A percentile compares a stretch with the other conserved stretches of the same genome.
Conservation (phyloP, 2,113 vertebrate genomes). For the Corythornis cristatus region DNA sequence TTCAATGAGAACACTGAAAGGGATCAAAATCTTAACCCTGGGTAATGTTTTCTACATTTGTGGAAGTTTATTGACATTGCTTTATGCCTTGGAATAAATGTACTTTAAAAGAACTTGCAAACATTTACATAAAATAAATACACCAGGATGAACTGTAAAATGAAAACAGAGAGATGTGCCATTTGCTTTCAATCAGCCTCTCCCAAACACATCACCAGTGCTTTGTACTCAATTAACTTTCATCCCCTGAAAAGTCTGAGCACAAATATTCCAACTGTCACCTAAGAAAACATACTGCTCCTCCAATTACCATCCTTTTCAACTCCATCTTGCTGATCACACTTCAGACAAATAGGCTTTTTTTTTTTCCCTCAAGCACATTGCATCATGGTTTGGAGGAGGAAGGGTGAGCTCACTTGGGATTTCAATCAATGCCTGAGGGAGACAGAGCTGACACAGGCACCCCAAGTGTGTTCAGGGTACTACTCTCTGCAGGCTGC, state of each 20-base stretch:
- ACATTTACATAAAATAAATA: background rate
- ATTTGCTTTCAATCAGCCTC: background rate
- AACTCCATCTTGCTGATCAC: background rate
- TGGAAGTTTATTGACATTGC: background rate
- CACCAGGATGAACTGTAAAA: background rate
- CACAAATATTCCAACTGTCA: background rate
- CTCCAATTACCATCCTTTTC: background rate
- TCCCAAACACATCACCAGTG: background rate
- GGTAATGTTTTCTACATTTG: background rate
- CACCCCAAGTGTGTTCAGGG: accelerated
- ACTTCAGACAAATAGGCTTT: background rate
- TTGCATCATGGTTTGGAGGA: background rate
- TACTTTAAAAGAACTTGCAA: background rate
- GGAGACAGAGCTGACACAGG: background rate
- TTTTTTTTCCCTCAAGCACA: background rate
- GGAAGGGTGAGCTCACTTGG: background rate
- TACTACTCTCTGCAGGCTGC: background rate
- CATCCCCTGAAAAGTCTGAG: background rate
- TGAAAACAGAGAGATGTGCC: background rate
- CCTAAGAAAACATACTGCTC: background rate
- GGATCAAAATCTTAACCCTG: background rate
- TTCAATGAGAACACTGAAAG: background rate
- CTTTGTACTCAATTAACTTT: background rate
- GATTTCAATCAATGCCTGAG: background rate
- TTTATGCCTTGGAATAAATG: background rate